Evolutionary conservation across 2,113 vertebrate species (phyloP), one percentile per base, ranked within the genome.

Genomic region (Carlito syrichta): DNA sequence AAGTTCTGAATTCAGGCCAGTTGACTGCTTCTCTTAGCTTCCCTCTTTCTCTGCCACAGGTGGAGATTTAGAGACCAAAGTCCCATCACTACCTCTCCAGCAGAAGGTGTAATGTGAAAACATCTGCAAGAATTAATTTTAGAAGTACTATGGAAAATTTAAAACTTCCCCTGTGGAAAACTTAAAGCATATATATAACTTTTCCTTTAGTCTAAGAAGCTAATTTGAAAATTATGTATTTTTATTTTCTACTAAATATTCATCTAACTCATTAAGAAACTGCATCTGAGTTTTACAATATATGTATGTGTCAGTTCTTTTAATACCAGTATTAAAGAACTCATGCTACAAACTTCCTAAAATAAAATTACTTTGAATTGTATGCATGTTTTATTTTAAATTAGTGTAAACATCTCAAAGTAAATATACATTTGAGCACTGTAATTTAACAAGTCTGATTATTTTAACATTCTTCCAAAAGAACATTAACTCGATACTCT

Each of bases 291-390:
- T 93, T 97, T 96, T 76, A 54, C 23, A 40, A 87, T 94, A 8
- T 58, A 88, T 81, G 9, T 54, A 40, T 71, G 22, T 77, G 40
- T 68, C 54, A 92, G 3, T 89, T 92, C 48, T 92, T 94, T 97
- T 69, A 58, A 89, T 56, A 94, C 96, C 23, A 68, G 74, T 91
- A n/a, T 92, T 86, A 96, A 91, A 94, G 17, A 60, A 82, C 93
- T 66, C 58, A 89, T 5, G 63, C 52, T 78, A 58, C 45, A 88
- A 78, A 93, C 91, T 11, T 88, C 30, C n/a, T 77, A 91, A 95
- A 91, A 71, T 85, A 92, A 95, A 93, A 88, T 78, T 20, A 84
- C 19, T 48, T 96, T 93, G 93, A 94, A 85, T 85, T 95, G 60
- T 95, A 92, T 71, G 30, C 20, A 94, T 87, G 62, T 78, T 92